These are phyloP conservation scores for Monodelphis domestica DNA, from an alignment of 2,797 vertebrate genomes.

Conservation along the genomic window DNA sequence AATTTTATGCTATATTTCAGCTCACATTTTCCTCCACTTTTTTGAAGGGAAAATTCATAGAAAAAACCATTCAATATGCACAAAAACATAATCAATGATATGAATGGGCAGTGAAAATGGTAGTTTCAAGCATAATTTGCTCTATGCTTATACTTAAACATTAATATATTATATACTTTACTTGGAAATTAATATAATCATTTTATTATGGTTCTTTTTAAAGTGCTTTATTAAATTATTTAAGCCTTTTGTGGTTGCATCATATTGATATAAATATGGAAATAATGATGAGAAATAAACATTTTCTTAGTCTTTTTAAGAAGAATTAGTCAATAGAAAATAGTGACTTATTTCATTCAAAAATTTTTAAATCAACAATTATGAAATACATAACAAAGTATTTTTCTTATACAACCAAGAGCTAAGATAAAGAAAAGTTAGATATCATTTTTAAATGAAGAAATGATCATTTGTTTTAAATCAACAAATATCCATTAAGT, in stretches of 20 bases:
- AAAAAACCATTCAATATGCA: background rate
- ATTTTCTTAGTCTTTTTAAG: background rate
- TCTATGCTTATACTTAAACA: background rate
- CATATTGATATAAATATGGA: background rate
- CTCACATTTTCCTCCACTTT: conserved; percentile 13
- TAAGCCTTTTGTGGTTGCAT: background rate
- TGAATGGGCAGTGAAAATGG: background rate
- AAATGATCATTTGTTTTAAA: conserved; percentile 28
- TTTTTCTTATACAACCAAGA: background rate
- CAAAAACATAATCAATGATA: background rate
- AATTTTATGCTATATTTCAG: background rate
- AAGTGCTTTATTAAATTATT: conserved; percentile 5
- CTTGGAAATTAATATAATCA: conserved; percentile 3
- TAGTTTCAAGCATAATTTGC: conserved; percentile 20
- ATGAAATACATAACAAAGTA: background rate
- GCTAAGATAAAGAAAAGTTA: background rate
- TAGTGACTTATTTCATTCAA: background rate
- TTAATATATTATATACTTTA: background rate
- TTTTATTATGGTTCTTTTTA: conserved; percentile 22
- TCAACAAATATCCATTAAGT: conserved; percentile 29
- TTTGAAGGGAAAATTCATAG: background rate
- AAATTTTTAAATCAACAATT: background rate
- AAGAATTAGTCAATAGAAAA: background rate
- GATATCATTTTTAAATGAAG: conserved; percentile 30
- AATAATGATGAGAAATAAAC: background rate